These are phyloP conservation scores for Seira musarum DNA, from an alignment of 2,888 invertebrate genomes.

Conservation along the genomic window DNA sequence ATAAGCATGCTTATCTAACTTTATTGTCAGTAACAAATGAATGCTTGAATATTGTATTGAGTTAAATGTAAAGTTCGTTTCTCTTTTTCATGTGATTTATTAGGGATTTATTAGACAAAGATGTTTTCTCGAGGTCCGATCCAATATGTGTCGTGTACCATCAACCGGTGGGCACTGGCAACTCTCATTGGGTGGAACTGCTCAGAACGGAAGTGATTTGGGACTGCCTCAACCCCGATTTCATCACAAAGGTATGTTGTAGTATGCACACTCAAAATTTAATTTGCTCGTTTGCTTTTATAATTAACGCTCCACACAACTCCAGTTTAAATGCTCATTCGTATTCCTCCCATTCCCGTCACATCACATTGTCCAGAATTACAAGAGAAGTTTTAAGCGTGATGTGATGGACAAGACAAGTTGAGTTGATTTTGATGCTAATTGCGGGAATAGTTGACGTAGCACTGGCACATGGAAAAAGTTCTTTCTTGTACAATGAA, in stretches of 20 bases:
- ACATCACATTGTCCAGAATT: too few species aligned
- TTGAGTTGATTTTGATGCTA: too few species aligned
- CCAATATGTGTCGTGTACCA: conserved; percentile 74
- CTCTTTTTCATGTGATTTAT: conserved; percentile 55
- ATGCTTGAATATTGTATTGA: too few species aligned
- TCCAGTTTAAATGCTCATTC: neutral
- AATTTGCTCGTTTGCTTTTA: neutral
- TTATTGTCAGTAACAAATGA: too few species aligned
- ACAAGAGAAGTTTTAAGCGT: too few species aligned
- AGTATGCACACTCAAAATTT: neutral
- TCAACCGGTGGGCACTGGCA: conserved; percentile 71
- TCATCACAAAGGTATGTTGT: conserved; percentile 73
- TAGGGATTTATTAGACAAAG: conserved; percentile 74
- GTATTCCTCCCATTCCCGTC: neutral
- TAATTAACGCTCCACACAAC: neutral
- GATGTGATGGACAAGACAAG: neutral
- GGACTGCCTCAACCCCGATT: conserved; percentile 75
- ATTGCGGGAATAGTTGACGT: neutral
- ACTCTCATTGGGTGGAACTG: conserved; percentile 72
- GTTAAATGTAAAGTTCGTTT: neutral
- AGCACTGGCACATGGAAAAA: neutral
- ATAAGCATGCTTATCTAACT: too few species aligned
- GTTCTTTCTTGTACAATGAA: neutral
- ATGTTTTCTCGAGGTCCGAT: conserved; percentile 76
- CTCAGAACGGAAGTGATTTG: conserved; percentile 74